A percentile compares a stretch with the other conserved stretches of the same genome.
These are phyloP conservation scores for Anticlea derivata DNA, from an alignment of 2,888 invertebrate genomes.

Conservation along the genomic window DNA sequence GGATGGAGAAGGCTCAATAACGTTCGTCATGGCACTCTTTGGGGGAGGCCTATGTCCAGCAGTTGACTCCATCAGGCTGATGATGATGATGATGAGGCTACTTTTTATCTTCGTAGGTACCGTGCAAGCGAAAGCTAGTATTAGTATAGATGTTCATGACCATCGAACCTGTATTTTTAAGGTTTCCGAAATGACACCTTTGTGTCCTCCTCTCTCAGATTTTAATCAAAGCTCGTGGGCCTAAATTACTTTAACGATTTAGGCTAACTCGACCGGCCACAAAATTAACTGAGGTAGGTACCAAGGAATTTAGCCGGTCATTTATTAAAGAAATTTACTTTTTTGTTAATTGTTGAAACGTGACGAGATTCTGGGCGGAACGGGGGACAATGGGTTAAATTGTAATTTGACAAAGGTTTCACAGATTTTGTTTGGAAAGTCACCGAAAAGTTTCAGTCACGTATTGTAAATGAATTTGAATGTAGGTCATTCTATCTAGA, in stretches of 20 bases:
- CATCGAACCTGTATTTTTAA: neutral
- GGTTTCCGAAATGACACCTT: no score
- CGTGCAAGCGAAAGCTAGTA: no score
- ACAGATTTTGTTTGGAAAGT: slow-evolving; percentile 22
- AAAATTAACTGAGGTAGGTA: slow-evolving; percentile 46
- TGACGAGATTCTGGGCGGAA: slow-evolving; percentile 18
- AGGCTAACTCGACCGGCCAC: slow-evolving; percentile 45
- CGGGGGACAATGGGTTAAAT: slow-evolving; percentile 24
- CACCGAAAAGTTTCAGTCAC: slow-evolving; percentile 21
- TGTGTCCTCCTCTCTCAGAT: neutral
- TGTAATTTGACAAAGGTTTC: slow-evolving; percentile 26
- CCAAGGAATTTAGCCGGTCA: slow-evolving; percentile 42
- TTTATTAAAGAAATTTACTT: slow-evolving; percentile 41
- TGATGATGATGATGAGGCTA: no score
- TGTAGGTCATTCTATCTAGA: slow-evolving; percentile 8
- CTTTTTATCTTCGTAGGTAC: no score
- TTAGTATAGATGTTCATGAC: neutral
- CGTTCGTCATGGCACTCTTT: no score
- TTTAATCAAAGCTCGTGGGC: slow-evolving; percentile 9
- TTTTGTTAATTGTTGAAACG: slow-evolving; percentile 38
- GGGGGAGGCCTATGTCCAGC: no score
- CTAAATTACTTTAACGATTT: slow-evolving; percentile 58
- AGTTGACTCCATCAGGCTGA: no score
- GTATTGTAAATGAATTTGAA: slow-evolving; percentile 5
- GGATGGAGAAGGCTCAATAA: no score